Evolutionary conservation across 2,888 invertebrate species (phyloP).

Genomic region (Scrobipalpa costella): DNA sequence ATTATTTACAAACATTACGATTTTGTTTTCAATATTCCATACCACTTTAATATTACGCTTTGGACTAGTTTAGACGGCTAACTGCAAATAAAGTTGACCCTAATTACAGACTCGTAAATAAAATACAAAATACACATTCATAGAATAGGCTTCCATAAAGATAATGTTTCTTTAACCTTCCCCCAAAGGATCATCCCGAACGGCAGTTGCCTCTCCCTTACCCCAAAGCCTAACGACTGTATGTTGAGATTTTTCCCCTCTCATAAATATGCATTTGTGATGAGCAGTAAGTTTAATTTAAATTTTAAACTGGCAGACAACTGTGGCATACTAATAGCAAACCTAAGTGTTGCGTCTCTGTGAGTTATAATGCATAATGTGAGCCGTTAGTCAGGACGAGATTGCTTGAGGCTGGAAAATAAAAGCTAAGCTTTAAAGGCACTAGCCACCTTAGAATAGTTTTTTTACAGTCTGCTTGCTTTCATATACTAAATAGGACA

Average conservation of each 20-base stretch:
- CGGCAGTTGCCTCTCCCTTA: neutral
- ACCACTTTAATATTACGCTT: too few relatives aligned
- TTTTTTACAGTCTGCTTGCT: neutral
- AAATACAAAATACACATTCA: too few relatives aligned
- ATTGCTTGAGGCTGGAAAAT: conserved; percentile 3
- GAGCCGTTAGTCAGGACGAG: neutral
- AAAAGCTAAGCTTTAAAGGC: neutral
- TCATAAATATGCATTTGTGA: conserved; percentile 78
- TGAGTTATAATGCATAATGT: conserved; percentile 8
- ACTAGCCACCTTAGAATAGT: neutral
- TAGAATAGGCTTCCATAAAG: neutral
- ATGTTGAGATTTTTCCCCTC: conserved; percentile 74
- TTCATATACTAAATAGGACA: too few relatives aligned
- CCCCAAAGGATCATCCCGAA: neutral
- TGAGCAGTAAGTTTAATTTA: conserved; percentile 56
- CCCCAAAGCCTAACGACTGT: conserved; percentile 62
- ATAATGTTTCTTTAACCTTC: neutral
- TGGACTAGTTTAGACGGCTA: too few relatives aligned
- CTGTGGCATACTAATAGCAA: conserved; percentile 16
- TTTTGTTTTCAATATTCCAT: too few relatives aligned
- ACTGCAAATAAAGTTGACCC: too few relatives aligned
- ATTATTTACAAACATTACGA: too few relatives aligned
- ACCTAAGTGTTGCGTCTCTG: conserved; percentile 12
- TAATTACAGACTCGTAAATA: too few relatives aligned
- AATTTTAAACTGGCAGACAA: conserved; percentile 47